Conservation (phyloP, 1,140 invertebrate genomes). For the Drosophila tropicalis region DNA sequence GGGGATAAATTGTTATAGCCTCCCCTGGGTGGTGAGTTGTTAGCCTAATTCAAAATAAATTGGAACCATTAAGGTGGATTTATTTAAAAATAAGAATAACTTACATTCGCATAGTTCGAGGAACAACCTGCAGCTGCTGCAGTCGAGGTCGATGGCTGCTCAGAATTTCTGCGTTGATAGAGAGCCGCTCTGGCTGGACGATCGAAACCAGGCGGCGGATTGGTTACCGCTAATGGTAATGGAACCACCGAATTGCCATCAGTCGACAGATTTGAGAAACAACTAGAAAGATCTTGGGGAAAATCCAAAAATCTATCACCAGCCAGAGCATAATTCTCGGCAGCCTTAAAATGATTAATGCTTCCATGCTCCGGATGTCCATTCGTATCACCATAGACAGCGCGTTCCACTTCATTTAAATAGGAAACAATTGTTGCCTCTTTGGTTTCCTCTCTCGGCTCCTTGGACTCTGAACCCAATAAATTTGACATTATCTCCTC, state of each 20-base stretch:
- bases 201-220: slow-evolving; percentile 48
- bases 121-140: neutral
- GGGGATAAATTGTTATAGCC: neutral
- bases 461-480: neutral
- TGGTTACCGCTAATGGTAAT: neutral
- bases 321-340: slow-evolving; percentile 64
- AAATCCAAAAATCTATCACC: slow-evolving; percentile 59
- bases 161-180: slow-evolving; percentile 32
- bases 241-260: neutral
- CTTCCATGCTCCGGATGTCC: slow-evolving; percentile 59
- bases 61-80: neutral
- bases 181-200: slow-evolving; percentile 10
- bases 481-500: neutral
- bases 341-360: slow-evolving; percentile 66
- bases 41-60: neutral
- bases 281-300: slow-evolving; percentile 38
- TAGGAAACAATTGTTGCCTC: slow-evolving; percentile 27
- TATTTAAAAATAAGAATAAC: neutral
- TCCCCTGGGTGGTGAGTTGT: neutral
- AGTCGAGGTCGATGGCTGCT: neutral
- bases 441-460: neutral
- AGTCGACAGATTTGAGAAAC: slow-evolving; percentile 12
- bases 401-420: slow-evolving; percentile 47
- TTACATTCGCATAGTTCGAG: slow-evolving; percentile 10
- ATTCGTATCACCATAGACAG: slow-evolving; percentile 49